Conservation (phyloP, 2,888 invertebrate species). For the Caenorhabditis drosophilae region DNA sequence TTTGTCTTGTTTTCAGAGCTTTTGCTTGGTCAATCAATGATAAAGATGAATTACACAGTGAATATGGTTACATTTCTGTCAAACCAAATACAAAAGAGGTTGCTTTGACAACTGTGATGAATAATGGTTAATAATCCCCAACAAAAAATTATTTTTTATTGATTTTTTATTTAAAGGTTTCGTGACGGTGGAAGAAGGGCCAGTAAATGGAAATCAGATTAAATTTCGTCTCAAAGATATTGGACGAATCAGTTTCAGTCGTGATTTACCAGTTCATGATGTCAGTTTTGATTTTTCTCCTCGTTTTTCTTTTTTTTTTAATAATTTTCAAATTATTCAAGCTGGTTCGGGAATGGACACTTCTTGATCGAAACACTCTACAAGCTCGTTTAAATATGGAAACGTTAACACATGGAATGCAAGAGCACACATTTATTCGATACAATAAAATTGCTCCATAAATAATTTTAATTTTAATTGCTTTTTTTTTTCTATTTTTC, state of each 20-base stretch:
- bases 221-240: slow-evolving; percentile 65
- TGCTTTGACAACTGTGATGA: slow-evolving; percentile 68
- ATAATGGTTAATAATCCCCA: slow-evolving; percentile 55
- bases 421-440: slow-evolving; percentile 58
- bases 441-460: slow-evolving; percentile 50
- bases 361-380: slow-evolving; percentile 60
- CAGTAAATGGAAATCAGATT: slow-evolving; percentile 54
- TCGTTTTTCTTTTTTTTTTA: not conserved
- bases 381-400: slow-evolving; percentile 67
- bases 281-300: slow-evolving; percentile 55
- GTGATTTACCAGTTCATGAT: slow-evolving; percentile 69
- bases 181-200: slow-evolving; percentile 68
- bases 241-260: slow-evolving; percentile 67
- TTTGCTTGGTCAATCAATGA: slow-evolving; percentile 69
- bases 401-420: slow-evolving; percentile 68
- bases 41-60: slow-evolving; percentile 66
- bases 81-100: slow-evolving; percentile 58
- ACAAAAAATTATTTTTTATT: not conserved
- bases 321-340: slow-evolving; percentile 29
- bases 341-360: slow-evolving; percentile 67
- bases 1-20: slow-evolving; percentile 56
- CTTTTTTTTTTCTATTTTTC: too few relatives aligned
- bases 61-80: slow-evolving; percentile 67
- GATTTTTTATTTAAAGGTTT: slow-evolving; percentile 59
- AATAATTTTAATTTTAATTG: too few relatives aligned